Base-by-base conservation (phyloP, 2,797 vertebrate species). In the Pseudomugil gertrudae region DNA sequence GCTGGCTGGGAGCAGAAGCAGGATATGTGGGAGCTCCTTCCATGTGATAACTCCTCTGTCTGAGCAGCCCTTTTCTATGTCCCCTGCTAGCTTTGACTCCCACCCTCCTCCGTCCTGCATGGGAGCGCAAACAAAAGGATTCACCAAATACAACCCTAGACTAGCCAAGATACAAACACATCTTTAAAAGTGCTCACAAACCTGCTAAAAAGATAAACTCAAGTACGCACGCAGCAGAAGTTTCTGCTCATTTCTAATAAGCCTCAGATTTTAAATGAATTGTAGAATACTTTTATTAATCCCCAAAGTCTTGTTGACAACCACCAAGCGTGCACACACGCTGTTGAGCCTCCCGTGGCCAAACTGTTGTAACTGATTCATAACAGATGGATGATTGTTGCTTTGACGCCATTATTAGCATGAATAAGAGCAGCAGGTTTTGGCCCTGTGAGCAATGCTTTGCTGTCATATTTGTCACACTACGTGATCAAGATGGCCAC, bases 121-220 rank as follows among this genome's bases (percentile, higher is more conserved):
- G 82, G 63, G 79, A 79, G 68, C 59, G 79, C 84, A 75, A 83
- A 92, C 90, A 93, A 93, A 90, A 89, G 89, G 59, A 85, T 70
- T 63, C 63, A 17, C 33, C 19, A 30, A 58, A 68, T 35, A 1
- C 57, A 62, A 54, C 60, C 78, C 60, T n/a, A 13, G 50, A 43
- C 68, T 35, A 33, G 58, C 57, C 27, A 62, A 71, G 64, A 72
- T 0, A 72, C 79, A 79, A 51, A 61, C 21, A 32, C 29, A 17
- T 53, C 67, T 63, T 24, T 62, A 54, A 9, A 54, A 9, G 43
- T 27, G 32, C 63, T 59, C 52, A 40, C 26, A 63, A 35, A 66
- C 51, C 21, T 26, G 57, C 62, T 60, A 14, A 8, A 21, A 57
- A 63, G 54, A 76, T 65, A 64, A 70, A 30, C 11, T 36, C 6